Conservation (phyloP, 2,797 vertebrate genomes). For the Eospalax fontanierii region DNA sequence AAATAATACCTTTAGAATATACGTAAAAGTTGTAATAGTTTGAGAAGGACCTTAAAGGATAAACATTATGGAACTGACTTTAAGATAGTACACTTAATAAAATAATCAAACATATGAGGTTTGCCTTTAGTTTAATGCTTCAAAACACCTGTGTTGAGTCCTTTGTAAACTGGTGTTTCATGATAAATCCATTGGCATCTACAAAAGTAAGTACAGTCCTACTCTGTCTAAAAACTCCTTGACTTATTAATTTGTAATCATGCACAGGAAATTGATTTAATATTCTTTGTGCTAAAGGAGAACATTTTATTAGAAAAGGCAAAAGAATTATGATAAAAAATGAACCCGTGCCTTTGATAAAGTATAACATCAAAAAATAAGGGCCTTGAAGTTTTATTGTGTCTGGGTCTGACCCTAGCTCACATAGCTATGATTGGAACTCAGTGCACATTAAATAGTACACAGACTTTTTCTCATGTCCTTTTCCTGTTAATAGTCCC, state of each 20-base stretch:
- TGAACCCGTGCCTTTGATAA: neutral
- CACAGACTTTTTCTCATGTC: neutral
- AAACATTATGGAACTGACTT: neutral
- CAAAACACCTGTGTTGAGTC: neutral
- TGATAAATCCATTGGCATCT: neutral
- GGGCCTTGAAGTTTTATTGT: neutral
- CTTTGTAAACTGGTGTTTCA: neutral
- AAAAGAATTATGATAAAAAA: neutral
- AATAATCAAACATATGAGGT: neutral
- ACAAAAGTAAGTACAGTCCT: neutral
- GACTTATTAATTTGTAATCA: constrained; percentile 45
- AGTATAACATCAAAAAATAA: neutral
- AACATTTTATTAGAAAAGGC: neutral
- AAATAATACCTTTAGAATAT: neutral
- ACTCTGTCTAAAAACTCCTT: too few relatives aligned
- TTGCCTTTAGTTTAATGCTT: neutral
- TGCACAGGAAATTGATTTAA: neutral
- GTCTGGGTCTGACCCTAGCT: neutral
- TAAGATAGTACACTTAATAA: neutral
- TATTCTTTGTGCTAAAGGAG: neutral
- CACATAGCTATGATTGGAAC: neutral
- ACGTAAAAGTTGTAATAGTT: neutral
- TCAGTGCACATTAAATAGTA: neutral
- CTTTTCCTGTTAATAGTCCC: neutral
- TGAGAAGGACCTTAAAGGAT: too few relatives aligned